Evolutionary conservation across 2,888 invertebrate species (phyloP).

Genomic region (Ecliptopera silaceata): DNA sequence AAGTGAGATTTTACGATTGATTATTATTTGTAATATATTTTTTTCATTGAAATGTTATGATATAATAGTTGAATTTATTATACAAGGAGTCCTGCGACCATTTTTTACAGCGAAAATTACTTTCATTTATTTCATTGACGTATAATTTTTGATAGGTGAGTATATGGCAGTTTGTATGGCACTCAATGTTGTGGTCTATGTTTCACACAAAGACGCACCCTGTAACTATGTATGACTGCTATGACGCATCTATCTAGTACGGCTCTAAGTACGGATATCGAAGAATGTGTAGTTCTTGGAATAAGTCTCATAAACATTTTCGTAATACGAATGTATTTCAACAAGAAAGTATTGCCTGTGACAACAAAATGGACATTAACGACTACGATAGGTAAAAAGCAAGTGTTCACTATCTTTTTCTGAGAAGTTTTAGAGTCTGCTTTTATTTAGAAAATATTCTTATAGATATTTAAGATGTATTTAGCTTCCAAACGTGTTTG

Average conservation of each 20-base stretch:
- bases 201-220: too few relatives aligned
- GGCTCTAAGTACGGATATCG: background rate
- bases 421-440: constrained; percentile 29
- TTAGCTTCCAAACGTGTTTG: constrained; percentile 55
- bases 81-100: too few relatives aligned
- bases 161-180: too few relatives aligned
- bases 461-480: constrained; percentile 53
- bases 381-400: constrained; percentile 28
- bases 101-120: too few relatives aligned
- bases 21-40: background rate
- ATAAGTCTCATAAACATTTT: background rate
- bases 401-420: constrained; percentile 34
- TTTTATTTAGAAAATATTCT: constrained; percentile 28
- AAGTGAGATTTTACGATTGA: background rate
- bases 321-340: background rate
- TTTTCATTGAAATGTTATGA: background rate
- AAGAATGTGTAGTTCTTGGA: background rate
- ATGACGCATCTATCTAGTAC: too few relatives aligned
- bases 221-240: too few relatives aligned
- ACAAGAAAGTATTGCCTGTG: constrained; percentile 44
- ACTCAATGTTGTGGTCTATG: too few relatives aligned
- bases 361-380: constrained; percentile 43
- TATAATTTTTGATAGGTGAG: too few relatives aligned
- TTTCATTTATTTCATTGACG: too few relatives aligned
- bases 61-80: too few relatives aligned